Evolutionary conservation across 2,888 invertebrate genomes (phyloP).

Genomic region (Terebella lapidaria): DNA sequence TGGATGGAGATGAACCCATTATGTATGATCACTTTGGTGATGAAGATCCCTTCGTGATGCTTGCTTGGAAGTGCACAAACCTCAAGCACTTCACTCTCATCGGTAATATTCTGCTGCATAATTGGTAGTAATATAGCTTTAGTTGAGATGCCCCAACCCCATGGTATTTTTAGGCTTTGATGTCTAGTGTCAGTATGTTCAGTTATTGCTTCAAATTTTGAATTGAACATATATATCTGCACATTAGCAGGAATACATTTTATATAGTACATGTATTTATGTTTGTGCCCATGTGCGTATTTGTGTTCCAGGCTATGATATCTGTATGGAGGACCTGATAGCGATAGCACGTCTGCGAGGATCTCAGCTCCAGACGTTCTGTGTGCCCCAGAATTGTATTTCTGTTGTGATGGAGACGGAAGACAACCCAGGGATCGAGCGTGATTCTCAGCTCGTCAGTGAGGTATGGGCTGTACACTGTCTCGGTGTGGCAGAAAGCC

Average conservation of each 20-base stretch:
- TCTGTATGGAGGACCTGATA: slow-evolving; percentile 62
- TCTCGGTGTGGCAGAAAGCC: neutral
- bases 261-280: no score
- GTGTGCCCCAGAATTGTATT: slow-evolving; percentile 59
- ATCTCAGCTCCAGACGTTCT: slow-evolving; percentile 58
- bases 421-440: neutral
- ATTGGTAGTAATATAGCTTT: no score
- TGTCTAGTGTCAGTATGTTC: no score
- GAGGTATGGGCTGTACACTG: neutral
- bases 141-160: no score
- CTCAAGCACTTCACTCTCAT: slow-evolving; percentile 61
- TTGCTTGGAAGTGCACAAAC: slow-evolving; percentile 64
- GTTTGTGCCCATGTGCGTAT: no score
- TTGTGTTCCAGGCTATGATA: slow-evolving; percentile 58
- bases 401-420: slow-evolving; percentile 2
- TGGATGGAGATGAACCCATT: slow-evolving; percentile 20
- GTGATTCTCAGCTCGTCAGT: neutral
- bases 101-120: no score
- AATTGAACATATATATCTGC: no score
- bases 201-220: no score
- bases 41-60: slow-evolving; percentile 62
- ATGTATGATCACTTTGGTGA: slow-evolving; percentile 10
- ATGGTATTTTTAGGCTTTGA: no score
- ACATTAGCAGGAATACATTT: no score
- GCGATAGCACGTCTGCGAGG: slow-evolving; percentile 65